Evolutionary conservation across 2,888 invertebrate genomes (phyloP).

Genomic region (Zaprionus bogoriensis): DNA sequence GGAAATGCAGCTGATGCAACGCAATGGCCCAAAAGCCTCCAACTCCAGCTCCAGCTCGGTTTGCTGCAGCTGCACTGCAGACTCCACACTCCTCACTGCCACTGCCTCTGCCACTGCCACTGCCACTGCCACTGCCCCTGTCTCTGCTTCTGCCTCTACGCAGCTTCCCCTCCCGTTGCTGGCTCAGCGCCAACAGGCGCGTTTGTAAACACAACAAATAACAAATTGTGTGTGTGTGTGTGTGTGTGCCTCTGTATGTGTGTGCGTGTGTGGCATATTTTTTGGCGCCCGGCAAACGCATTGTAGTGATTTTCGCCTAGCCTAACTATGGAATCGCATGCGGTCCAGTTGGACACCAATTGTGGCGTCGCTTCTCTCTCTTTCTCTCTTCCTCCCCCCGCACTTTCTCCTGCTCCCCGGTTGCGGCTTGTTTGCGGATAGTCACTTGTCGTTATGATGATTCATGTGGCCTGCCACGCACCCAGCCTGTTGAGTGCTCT

Average conservation of each 20-base stretch:
- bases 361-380: constrained; percentile 4
- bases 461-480: constrained; percentile 61
- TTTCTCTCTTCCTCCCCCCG: background rate
- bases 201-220: constrained; percentile 73
- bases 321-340: constrained; percentile 65
- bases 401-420: background rate
- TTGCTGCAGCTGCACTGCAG: too few species aligned
- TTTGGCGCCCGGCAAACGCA: constrained; percentile 58
- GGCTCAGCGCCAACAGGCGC: constrained; percentile 48
- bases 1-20: constrained; percentile 63
- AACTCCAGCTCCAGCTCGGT: constrained; percentile 6
- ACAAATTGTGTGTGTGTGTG: constrained; percentile 39
- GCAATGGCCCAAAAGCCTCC: constrained; percentile 38
- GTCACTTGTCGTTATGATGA: constrained; percentile 69
- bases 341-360: constrained; percentile 32
- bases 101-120: background rate
- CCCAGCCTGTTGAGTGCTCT: constrained; percentile 48
- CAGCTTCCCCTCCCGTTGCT: constrained; percentile 13
- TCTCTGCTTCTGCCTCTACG: too few species aligned
- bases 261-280: constrained; percentile 56
- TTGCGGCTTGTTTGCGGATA: constrained; percentile 52
- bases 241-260: constrained; percentile 9
- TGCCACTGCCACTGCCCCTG: background rate
- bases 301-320: constrained; percentile 53
- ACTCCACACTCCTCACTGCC: background rate